Base-by-base conservation (phyloP, 2,888 invertebrate species). In the Acleris holmiana region DNA sequence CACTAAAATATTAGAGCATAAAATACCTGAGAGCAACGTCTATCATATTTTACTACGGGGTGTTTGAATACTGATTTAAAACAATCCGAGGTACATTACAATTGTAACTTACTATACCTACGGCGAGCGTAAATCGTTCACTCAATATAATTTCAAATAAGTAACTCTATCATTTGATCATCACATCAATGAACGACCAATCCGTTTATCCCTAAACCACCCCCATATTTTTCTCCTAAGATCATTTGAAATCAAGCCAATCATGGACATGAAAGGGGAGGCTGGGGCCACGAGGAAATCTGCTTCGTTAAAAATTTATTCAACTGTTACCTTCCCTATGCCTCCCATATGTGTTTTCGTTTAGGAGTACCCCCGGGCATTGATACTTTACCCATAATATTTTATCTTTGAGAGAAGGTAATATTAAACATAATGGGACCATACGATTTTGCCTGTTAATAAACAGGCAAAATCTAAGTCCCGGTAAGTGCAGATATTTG, bases 231-330 rank as follows among this genome's bases (percentile, higher is more conserved):
- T 75, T 76, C 76, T 76, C 71, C 73, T 79, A 80, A 80, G 77
- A 82, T 83, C 81, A 77, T 76, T 73, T 76, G 73, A 78, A 83
- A 84, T 83, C 80, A 84, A 83, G 79, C 77, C 80, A 83, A 86
- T 86, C 80, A 80, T 82, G 76, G 60, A 76, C 74, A 77, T 81
- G 79, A 83, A 82, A 78, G 77, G 61, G 53, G 65, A 77, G 78
- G 59, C 49, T 57, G 68, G 72, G 67, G 76, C 69, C 62, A 68
- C 23, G 66, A 71, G 69, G 72, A 76, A 77, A 79, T 77, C 74
- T 72, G 75, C 71, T 76, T 73, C 69, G 73, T 77, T 78, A 76
- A 79, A 76, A 76, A 77, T 79, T 73, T 75, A 74, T 76, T 70
- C 50, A 49, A 70, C 69, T 65, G 65, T 65, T 65, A 54, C 65